Evolutionary conservation across 2,797 vertebrate genomes (phyloP).

Genomic region (Lophius americanus): DNA sequence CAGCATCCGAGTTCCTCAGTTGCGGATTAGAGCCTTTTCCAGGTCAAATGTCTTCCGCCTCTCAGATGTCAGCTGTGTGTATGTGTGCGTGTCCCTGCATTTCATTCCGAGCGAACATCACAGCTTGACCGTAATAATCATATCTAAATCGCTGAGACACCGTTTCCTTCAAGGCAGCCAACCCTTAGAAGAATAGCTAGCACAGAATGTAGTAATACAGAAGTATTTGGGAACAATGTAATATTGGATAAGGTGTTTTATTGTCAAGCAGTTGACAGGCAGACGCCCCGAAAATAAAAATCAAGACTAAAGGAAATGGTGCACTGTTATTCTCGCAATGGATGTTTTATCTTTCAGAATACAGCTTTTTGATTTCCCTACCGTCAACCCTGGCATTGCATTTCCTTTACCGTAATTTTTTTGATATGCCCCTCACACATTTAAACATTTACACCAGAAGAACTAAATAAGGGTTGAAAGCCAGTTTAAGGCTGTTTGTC

Average conservation of each 20-base stretch:
- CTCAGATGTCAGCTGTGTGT: slow-evolving; percentile 43
- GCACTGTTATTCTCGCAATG: too few species aligned
- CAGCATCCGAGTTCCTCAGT: slow-evolving; percentile 66
- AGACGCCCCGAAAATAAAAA: neutral
- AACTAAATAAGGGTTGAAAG: too few species aligned
- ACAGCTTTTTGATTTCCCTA: neutral
- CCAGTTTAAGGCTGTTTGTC: neutral
- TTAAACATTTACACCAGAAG: too few species aligned
- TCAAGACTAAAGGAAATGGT: too few species aligned
- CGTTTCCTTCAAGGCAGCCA: slow-evolving; percentile 32
- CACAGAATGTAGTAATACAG: slow-evolving; percentile 26
- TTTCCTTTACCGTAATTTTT: neutral
- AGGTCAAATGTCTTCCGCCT: slow-evolving; percentile 70
- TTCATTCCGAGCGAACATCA: slow-evolving; percentile 45
- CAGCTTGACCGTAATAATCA: slow-evolving; percentile 54
- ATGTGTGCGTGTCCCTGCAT: slow-evolving; percentile 19
- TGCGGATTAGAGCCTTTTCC: slow-evolving; percentile 77
- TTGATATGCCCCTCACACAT: too few species aligned
- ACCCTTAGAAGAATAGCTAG: slow-evolving; percentile 5
- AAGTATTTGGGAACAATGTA: slow-evolving; percentile 11
- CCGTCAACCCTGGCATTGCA: too few species aligned
- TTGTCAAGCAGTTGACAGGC: slow-evolving; percentile 22
- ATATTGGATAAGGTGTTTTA: slow-evolving; percentile 12
- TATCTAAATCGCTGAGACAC: slow-evolving; percentile 37
- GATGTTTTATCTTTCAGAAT: slow-evolving; percentile 4